phyloP scores from a whole-genome alignment of 1,140 invertebrate species.

The Holotrichia oblita region DNA sequence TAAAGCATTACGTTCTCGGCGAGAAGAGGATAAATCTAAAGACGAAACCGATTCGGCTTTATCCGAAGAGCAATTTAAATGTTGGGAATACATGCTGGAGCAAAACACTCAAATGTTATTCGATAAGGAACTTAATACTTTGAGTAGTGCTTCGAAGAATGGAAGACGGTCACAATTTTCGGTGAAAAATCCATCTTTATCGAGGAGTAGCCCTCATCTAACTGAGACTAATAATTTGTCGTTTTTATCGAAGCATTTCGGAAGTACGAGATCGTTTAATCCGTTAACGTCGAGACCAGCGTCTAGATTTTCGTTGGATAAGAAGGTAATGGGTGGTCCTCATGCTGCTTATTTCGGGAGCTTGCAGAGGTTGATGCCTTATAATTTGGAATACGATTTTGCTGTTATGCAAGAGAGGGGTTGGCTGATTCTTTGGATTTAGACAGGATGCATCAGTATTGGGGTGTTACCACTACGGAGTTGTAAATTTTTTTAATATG shows the following conservation, averaged over 20 bases:
- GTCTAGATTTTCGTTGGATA: conserved; percentile 55
- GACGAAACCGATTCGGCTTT: conserved; percentile 70
- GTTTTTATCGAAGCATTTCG: conserved; percentile 79
- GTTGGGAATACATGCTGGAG: conserved; percentile 93
- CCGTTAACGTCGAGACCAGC: conserved; percentile 62
- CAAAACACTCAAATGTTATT: conserved; percentile 89
- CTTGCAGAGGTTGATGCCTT: conserved; percentile 82
- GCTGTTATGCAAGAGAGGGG: conserved; percentile 80
- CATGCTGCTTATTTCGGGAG: conserved; percentile 88
- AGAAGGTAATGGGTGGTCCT: conserved; percentile 72
- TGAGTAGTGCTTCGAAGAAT: conserved; percentile 69
- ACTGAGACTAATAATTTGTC: conserved; percentile 61
- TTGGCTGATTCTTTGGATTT: conserved; percentile 78
- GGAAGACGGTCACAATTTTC: conserved; percentile 59
- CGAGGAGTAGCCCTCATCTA: conserved; percentile 69
- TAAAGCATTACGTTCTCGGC: conserved; percentile 63
- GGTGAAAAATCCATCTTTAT: conserved; percentile 65
- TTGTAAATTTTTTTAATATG: conserved; percentile 69
- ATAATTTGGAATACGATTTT: conserved; percentile 86
- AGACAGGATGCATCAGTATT: conserved; percentile 86
- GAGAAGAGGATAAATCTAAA: conserved; percentile 65
- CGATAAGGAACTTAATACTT: conserved; percentile 86
- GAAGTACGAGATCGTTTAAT: conserved; percentile 79
- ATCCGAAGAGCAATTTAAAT: conserved; percentile 88
- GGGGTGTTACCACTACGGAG: conserved; percentile 86